Evolutionary conservation across 30 jellyfish, hydroid and myxozoan genomes (phyloP), one percentile per base, ranked within the genome.

Genomic region (Hydractinia symbiolongicarpus): DNA sequence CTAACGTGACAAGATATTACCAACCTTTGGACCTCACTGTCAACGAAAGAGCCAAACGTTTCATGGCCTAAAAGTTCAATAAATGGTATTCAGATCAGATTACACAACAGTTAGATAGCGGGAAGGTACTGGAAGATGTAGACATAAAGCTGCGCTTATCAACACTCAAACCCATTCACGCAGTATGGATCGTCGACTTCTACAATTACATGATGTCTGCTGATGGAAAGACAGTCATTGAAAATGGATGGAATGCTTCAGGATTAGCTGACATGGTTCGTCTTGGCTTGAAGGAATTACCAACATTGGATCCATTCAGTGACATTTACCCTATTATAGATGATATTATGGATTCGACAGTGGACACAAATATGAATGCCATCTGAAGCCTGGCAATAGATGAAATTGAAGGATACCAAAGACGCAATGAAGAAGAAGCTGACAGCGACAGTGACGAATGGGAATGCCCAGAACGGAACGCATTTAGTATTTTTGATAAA

Each of bases 141-240:
- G 67, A 71, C 51, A 1, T 71, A 30, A 71, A 71, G 9, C 51
- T 9, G 54, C 67, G 80, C 54, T 71, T 71, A 20, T 71, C 80
- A 50, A 71, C 80, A 15, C 80, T 71, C 80, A 71, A 71, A 53
- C 80, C 80, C 16, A 49, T 71, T 71, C 80, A 71, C 80, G n/a
- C 80, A 50, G 80, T 69, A 71, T 71, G 80, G 80, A 71, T 71
- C 54, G 80, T 71, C 51, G 4, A 71, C 51, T 71, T 71, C 80
- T 71, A 71, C 54, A 71, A 71, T 50, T 71, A 71, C 80, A 71
- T 71, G 40, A 71, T 67, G 44, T 71, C 80, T 64, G 74, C 74
- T 64, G 74, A 64, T 64, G 74, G 74, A 0, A 64, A 64, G 74
- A 51, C 4, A 64, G 74, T 64, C 9, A 64, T 64, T 51, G 40